These are phyloP conservation scores for Perca schrenkii DNA, from an alignment of 2,113 vertebrate genomes.

Conservation along the genomic window DNA sequence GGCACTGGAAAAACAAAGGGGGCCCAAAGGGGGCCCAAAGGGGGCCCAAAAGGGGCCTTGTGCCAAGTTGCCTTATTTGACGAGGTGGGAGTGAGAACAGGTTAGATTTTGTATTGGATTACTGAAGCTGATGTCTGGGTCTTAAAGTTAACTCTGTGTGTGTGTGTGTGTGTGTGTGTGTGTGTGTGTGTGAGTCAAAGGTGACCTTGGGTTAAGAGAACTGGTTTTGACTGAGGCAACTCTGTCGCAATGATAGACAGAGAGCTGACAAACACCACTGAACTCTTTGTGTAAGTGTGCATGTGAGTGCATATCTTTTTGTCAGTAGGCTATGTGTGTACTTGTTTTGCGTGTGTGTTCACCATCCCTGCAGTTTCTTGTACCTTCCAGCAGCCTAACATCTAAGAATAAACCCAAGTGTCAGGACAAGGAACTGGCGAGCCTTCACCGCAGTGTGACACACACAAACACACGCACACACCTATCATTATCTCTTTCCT, in stretches of 20 bases:
- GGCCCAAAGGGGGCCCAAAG: too few relatives aligned
- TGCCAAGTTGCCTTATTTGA: too few relatives aligned
- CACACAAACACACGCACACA: slow-evolving; percentile 20
- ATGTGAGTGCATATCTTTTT: slow-evolving; percentile 2
- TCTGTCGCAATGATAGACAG: slow-evolving; percentile 18
- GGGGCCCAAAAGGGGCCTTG: too few relatives aligned
- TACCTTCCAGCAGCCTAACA: slow-evolving; percentile 47
- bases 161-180: slow-evolving; percentile 1
- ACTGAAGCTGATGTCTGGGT: not conserved
- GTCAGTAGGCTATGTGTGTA: not conserved
- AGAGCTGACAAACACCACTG: slow-evolving; percentile 29
- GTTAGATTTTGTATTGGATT: not conserved
- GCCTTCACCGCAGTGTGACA: slow-evolving; percentile 9
- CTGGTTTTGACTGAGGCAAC: slow-evolving; percentile 38
- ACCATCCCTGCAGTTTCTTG: slow-evolving; percentile 35
- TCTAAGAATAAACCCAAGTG: slow-evolving; percentile 68
- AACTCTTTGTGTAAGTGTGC: not conserved
- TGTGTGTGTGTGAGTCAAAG: slow-evolving; percentile 23
- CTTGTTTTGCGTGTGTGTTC: slow-evolving; percentile 6
- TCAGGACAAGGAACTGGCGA: slow-evolving; percentile 57
- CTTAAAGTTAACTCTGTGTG: not conserved
- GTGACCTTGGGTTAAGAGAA: slow-evolving; percentile 53
- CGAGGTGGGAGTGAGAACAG: too few relatives aligned
- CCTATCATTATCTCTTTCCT: slow-evolving; percentile 12
- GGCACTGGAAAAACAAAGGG: too few relatives aligned